Conservation (phyloP, 2,113 vertebrate species). For the Sinocyclocheilus anophthalmus region DNA sequence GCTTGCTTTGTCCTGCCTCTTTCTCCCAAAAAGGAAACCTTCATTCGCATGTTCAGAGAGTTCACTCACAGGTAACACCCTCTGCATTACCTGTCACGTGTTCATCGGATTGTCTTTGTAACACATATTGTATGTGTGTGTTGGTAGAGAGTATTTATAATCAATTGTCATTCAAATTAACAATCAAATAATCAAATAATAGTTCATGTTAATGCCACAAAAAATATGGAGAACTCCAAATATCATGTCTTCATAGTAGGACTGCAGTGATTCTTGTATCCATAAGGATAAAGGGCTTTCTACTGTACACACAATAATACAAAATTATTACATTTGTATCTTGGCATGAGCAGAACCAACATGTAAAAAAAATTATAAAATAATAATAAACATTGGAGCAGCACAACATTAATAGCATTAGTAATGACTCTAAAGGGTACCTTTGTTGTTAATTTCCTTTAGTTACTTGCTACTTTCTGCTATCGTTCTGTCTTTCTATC, state of each 20-base stretch:
- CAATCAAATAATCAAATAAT: background rate
- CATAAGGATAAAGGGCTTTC: too few species aligned
- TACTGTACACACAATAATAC: too few species aligned
- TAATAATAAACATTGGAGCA: too few species aligned
- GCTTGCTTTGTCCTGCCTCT: slow-evolving; percentile 93
- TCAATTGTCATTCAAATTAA: background rate
- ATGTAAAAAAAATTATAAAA: too few species aligned
- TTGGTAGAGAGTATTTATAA: background rate
- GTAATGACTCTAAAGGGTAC: too few species aligned
- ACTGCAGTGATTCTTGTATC: too few species aligned
- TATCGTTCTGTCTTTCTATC: too few species aligned
- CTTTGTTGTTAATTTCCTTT: too few species aligned
- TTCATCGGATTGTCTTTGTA: background rate
- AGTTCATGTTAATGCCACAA: background rate
- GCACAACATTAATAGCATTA: too few species aligned
- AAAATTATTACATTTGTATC: too few species aligned
- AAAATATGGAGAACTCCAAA: background rate
- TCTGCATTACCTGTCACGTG: background rate
- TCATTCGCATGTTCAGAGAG: slow-evolving; percentile 94
- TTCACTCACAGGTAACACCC: slow-evolving; percentile 90
- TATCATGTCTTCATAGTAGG: background rate
- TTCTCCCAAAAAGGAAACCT: slow-evolving; percentile 99
- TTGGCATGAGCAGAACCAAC: too few species aligned
- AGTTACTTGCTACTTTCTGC: too few species aligned
- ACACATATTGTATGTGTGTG: background rate